Evolutionary conservation across 1,140 invertebrate species (phyloP), one percentile per base, ranked within the genome.

Genomic region (Archegozetes longisetosus): DNA sequence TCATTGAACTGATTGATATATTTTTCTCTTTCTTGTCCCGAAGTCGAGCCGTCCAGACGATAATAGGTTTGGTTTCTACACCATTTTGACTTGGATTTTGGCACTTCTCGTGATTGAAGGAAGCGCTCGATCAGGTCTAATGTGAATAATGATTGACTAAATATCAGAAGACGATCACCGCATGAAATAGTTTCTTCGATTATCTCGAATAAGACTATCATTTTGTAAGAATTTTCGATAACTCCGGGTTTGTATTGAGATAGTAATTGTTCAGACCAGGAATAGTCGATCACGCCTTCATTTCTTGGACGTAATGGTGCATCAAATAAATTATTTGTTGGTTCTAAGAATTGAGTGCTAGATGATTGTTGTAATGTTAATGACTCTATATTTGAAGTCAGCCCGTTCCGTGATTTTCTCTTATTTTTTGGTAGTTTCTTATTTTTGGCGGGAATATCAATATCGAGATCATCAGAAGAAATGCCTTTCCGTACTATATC

Each of bases 91-190:
- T 81, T 78, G 62, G 68, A 65, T 23, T 65, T 47, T 9, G 88
- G 87, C 63, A 94, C 82, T 64, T 79, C 77, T 66, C 81, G 83
- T 66, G 80, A 80, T 65, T 85, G 83, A 32, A 98, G 76, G 71
- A 93, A 95, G 65, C 92, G 84, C 79, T 99, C 95, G 62, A 99
- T 87, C n/a, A 97, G 76, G 79, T 94, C 89, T 48, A 99, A 74
- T 0, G 94, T 98, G 63, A 95, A 86, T 13, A 98, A 77, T 67
- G 89, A 95, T 71, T 96, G 93, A 67, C 91, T 96, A 70, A 99
- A 98, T 2, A 98, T 79, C n/a, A 98, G 76, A 23, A 98, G 77
- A 60, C 93, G 82, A 74, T 98, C 94, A 2, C 88, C 88, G 28
- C 87, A 67, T 55, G 77, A 74, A 29, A 95, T 82, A 63, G 88